Evolutionary conservation across 1,140 invertebrate genomes (phyloP), one percentile per base, ranked within the genome.

Genomic region (Ostrea edulis): DNA sequence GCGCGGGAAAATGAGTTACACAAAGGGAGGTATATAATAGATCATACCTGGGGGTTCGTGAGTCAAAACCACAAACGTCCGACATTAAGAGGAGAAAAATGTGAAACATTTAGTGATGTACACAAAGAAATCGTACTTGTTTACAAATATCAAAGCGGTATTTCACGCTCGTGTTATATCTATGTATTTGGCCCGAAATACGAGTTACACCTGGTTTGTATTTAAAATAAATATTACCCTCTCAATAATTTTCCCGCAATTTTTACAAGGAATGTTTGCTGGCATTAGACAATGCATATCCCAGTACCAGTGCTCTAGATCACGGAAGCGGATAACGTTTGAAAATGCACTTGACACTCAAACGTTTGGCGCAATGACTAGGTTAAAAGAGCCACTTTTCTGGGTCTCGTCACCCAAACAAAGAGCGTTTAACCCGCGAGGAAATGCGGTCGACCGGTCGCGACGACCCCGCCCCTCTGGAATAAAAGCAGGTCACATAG

Each of bases 391-490:
- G 14, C 17, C 55, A n/a, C 55, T 62, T 17, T n/a, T 62, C 17
- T 55, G 54, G 9, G 54, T 55, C 54, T 55, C 20, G 20, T 68
- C 65, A 9, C 9, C 5, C 68, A 71, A 25, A 71, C 68, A 71
- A 71, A 71, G 68, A 35, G 25, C 3, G 8, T 29, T 14, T 29
- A 71, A 71, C 22, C 25, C 68, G 68, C 68, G 68, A 35, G 68
- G 68, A 71, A 71, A 71, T 35, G 68, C 68, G 68, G 68, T 71
- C 68, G 29, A 14, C 68, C 14, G 68, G 29, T 71, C 29, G 68
- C 29, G 29, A 9, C 68, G 68, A 71, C 68, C 68, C 68, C 68
- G 68, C 68, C 68, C 68, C 68, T 71, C 25, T 29, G 11, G 14
- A 9, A 29, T 35, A 29, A 71, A 71, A 71, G 14, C 22, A 35